Conservation (phyloP, 2,113 vertebrate genomes). For the Tupaia chinensis region DNA sequence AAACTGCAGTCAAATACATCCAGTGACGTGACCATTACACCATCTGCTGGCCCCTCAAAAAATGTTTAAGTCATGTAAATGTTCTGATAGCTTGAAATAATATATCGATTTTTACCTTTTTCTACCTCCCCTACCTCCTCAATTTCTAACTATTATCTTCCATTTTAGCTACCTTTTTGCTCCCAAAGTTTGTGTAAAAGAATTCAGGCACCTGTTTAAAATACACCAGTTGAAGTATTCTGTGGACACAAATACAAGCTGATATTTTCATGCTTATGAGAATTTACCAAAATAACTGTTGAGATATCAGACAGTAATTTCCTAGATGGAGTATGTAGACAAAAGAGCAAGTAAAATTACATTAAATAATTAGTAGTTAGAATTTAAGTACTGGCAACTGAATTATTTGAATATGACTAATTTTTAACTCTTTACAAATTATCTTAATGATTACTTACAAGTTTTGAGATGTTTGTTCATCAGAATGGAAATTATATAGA, state of each 20-base stretch:
- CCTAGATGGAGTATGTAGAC: background rate
- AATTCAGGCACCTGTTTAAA: constrained; percentile 3
- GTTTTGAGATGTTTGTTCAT: background rate
- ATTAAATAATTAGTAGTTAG: background rate
- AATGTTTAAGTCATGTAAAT: background rate
- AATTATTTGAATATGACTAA: background rate
- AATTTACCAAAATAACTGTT: constrained; percentile 49
- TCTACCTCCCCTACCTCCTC: background rate
- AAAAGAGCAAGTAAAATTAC: constrained; percentile 27
- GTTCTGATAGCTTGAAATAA: background rate
- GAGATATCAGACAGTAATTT: constrained; percentile 9
- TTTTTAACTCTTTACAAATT: constrained; percentile 26
- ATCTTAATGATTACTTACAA: background rate
- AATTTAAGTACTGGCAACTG: background rate
- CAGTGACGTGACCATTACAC: no score
- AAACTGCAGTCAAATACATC: no score
- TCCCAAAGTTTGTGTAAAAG: constrained; percentile 23
- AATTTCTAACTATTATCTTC: constrained; percentile 21
- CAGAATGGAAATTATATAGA: background rate
- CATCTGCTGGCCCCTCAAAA: background rate
- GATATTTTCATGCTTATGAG: background rate
- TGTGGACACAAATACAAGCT: background rate
- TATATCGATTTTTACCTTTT: background rate
- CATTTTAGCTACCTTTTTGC: background rate
- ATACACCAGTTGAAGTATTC: background rate